These are phyloP conservation scores for Ochlodes sylvanus DNA, from an alignment of 2,888 invertebrate genomes.

Conservation along the genomic window DNA sequence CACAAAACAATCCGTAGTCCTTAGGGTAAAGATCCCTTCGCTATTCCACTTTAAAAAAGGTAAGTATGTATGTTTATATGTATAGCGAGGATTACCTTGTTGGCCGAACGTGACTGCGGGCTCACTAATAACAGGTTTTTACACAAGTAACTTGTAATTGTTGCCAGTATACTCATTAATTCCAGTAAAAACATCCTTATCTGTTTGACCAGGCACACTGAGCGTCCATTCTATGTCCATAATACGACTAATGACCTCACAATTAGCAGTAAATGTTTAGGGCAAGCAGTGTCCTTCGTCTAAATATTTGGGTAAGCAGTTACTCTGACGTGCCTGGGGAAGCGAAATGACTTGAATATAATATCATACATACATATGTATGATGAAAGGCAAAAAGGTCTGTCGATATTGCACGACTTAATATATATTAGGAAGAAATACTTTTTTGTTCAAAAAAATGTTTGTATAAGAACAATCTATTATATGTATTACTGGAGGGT, in stretches of 20 bases:
- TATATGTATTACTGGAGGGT: not conserved
- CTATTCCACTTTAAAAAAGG: no score
- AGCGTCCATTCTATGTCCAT: not conserved
- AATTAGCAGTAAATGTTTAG: slow-evolving; percentile 7
- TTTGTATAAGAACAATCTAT: not conserved
- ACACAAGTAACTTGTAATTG: not conserved
- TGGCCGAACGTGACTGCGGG: no score
- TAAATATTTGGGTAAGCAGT: slow-evolving; percentile 1
- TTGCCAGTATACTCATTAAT: not conserved
- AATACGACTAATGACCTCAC: not conserved
- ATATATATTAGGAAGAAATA: slow-evolving; percentile 1
- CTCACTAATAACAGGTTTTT: not conserved
- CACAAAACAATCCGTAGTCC: no score
- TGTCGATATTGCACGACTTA: not conserved
- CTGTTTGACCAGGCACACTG: slow-evolving; percentile 7
- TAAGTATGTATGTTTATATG: no score
- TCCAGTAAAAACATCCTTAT: not conserved
- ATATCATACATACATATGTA: slow-evolving; percentile 15
- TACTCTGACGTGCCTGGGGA: not conserved
- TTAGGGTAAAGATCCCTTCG: no score
- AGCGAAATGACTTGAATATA: slow-evolving; percentile 2
- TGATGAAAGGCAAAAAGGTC: not conserved
- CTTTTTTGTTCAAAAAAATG: not conserved
- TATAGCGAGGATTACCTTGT: no score
- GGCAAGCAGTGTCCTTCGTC: not conserved